Evolutionary conservation across 2,888 invertebrate genomes (phyloP).

Genomic region (Scelioninae gen. 1): DNA sequence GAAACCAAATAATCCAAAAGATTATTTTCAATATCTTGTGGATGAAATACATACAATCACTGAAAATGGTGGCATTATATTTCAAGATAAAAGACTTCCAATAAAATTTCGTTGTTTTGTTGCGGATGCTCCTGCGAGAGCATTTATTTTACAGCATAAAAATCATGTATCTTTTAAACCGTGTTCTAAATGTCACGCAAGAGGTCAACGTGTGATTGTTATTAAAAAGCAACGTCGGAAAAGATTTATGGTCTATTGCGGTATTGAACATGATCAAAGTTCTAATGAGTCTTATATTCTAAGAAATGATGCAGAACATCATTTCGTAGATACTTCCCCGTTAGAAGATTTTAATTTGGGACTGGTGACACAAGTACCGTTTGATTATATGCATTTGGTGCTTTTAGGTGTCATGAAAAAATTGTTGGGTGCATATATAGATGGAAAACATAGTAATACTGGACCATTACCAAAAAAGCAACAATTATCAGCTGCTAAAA

Average conservation of each 20-base stretch:
- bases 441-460: slow-evolving; percentile 1
- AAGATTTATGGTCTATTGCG: slow-evolving; percentile 7
- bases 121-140: slow-evolving; percentile 31
- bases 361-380: slow-evolving; percentile 10
- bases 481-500: background rate
- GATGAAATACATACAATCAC: background rate
- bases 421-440: slow-evolving; percentile 6
- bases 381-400: slow-evolving; percentile 37
- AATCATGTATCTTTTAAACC: slow-evolving; percentile 10
- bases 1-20: slow-evolving; percentile 12
- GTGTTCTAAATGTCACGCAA: background rate
- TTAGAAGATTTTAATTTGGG: background rate
- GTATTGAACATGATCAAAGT: background rate
- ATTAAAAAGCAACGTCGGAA: slow-evolving; percentile 1
- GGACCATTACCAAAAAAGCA: background rate
- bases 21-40: slow-evolving; percentile 11
- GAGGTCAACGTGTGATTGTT: background rate
- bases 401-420: slow-evolving; percentile 11
- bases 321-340: slow-evolving; percentile 4
- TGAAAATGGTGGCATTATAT: background rate
- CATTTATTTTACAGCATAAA: slow-evolving; percentile 19
- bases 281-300: background rate
- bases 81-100: background rate
- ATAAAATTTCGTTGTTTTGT: slow-evolving; percentile 15
- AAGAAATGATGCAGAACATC: slow-evolving; percentile 11